A percentile compares a stretch with the other conserved stretches of the same genome.
Conservation (phyloP, 2,888 invertebrate genomes). For the Poecilus cupreus region DNA sequence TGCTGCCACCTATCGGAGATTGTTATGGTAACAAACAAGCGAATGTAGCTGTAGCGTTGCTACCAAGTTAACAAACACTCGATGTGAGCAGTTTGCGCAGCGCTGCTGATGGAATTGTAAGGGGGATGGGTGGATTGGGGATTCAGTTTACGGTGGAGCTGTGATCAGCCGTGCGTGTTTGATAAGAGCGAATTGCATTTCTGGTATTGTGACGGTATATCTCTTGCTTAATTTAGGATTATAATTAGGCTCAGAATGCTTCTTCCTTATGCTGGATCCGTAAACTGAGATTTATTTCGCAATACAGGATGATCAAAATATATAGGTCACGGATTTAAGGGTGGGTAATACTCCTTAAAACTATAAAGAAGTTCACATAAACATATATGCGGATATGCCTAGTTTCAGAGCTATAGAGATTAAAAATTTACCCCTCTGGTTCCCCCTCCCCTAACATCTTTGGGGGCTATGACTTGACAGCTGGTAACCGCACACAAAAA, state of each 20-base stretch:
- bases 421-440: too few species aligned
- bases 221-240: slow-evolving; percentile 18
- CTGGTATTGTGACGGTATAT: not conserved
- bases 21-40: slow-evolving; percentile 30
- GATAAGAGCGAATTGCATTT: slow-evolving; percentile 24
- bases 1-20: slow-evolving; percentile 15
- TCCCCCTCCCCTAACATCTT: too few species aligned
- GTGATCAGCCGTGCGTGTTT: slow-evolving; percentile 27
- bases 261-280: not conserved
- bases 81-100: slow-evolving; percentile 13
- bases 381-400: too few species aligned
- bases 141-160: not conserved
- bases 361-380: too few species aligned
- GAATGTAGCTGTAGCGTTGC: not conserved
- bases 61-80: slow-evolving; percentile 23
- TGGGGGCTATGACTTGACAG: too few species aligned
- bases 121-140: not conserved
- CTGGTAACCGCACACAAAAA: too few species aligned
- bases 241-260: slow-evolving; percentile 7
- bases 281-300: too few species aligned
- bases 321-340: too few species aligned
- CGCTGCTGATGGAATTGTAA: not conserved
- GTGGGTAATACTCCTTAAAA: too few species aligned
- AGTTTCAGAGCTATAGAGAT: too few species aligned
- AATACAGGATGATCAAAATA: too few species aligned